These are phyloP conservation scores for Geophilus truncorum DNA, from an alignment of 2,888 invertebrate genomes.

Conservation along the genomic window DNA sequence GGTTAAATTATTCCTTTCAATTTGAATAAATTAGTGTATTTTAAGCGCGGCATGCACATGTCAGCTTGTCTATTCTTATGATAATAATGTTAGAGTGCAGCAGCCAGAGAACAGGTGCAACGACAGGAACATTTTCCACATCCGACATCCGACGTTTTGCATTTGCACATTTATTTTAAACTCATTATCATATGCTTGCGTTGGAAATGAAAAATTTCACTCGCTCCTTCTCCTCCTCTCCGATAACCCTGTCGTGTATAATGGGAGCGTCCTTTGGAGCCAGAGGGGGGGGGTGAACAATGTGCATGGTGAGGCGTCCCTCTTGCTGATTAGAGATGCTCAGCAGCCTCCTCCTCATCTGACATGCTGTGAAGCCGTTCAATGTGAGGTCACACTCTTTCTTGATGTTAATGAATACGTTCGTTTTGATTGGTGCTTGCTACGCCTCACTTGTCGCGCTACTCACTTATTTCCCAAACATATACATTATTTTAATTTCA, in stretches of 20 bases:
- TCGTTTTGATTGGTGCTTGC: constrained; percentile 25
- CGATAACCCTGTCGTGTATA: not conserved
- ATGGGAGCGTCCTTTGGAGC: constrained; percentile 24
- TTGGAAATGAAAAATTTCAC: not conserved
- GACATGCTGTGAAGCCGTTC: constrained; percentile 24
- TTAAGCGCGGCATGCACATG: not conserved
- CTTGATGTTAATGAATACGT: constrained; percentile 27
- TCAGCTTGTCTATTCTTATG: constrained; percentile 15
- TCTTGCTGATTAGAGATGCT: constrained; percentile 25
- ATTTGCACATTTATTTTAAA: constrained; percentile 21
- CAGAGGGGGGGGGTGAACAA: constrained; percentile 9
- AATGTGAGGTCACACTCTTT: constrained; percentile 24
- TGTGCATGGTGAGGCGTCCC: constrained; percentile 27
- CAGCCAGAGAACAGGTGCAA: not conserved
- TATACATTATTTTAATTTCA: constrained; percentile 5
- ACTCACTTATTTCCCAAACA: not conserved
- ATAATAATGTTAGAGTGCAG: constrained; percentile 12
- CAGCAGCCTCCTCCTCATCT: constrained; percentile 27
- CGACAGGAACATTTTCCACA: not conserved
- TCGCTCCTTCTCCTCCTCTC: not conserved
- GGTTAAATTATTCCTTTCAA: constrained; percentile 20
- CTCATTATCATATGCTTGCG: constrained; percentile 21
- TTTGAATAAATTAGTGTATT: constrained; percentile 5
- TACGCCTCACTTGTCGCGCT: not conserved
- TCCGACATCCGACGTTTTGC: not conserved